Base-by-base conservation (phyloP, 2,113 vertebrate species). In the Aleadryas rufinucha region DNA sequence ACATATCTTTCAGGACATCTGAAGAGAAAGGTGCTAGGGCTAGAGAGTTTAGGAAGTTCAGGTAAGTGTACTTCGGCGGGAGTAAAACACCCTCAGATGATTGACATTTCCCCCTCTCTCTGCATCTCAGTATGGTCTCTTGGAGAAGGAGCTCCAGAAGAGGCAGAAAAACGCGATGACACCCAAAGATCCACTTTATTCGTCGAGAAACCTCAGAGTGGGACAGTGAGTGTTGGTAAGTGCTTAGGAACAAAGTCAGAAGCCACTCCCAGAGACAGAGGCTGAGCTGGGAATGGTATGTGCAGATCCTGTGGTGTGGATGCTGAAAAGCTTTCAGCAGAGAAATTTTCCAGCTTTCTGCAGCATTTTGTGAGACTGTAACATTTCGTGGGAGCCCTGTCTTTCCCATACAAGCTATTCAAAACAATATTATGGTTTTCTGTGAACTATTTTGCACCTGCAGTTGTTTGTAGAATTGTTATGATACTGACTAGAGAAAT, bases 161-260 rank as follows among this genome's bases (percentile, higher is more conserved):
- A 99, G 0, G 93, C 98, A 83, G 98, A 99, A 24, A 99, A 99
- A 87, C 98, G 23, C 0, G 98, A 99, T 68, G 98, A 97, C 45
- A 97, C 98, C 5, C 98, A 99, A 10, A 95, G 97, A 78, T 99
- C 99, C 54, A 98, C 97, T 66, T 97, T 99, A 86, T 98, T 99
- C 16, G n/a, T 99, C 5, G 99, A 99, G 94, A 99, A 97, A 68
- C 99, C 99, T 31, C 98, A 99, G 44, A 95, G 98, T 7, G 98
- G 98, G 60, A 93, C 98, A 26, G 98, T 99, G 85, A 93, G 92
- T 27, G 99, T 99, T 41, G 99, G 99, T 99, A 98, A 99, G 99
- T 98, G 9, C 49, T 53, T 15, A 10, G 28, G 60, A 88, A 44
- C 7, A 45, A 59, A 75, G 60, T 11, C 33, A 69, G 52, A 74